These are phyloP conservation scores for Pomatorhinus ruficollis DNA, from an alignment of 2,113 vertebrate species.

Conservation along the genomic window DNA sequence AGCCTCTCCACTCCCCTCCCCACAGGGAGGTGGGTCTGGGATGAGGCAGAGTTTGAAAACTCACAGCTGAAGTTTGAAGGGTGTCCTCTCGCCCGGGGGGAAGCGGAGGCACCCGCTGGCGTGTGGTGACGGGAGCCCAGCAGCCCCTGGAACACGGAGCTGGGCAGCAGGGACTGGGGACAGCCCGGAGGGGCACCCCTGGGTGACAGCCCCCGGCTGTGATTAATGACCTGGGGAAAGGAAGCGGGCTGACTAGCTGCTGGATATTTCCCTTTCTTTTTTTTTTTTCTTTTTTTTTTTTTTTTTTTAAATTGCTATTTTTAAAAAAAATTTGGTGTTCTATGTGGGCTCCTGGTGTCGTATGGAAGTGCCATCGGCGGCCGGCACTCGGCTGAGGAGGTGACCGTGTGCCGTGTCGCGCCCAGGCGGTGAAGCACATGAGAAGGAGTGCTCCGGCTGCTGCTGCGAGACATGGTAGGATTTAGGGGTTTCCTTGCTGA, in stretches of 20 bases:
- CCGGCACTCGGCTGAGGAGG: background rate
- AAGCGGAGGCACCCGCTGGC: rapidly evolving
- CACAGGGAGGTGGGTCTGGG: conserved; percentile 57
- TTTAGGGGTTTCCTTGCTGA: background rate
- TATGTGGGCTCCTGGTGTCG: background rate
- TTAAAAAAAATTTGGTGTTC: background rate
- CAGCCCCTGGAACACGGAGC: rapidly evolving
- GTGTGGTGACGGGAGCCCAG: background rate
- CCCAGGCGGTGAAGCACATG: background rate
- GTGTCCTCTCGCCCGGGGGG: background rate
- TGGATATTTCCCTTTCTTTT: background rate
- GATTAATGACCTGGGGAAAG: background rate
- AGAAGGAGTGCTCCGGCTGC: rapidly evolving
- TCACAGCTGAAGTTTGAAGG: background rate
- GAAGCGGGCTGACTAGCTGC: background rate
- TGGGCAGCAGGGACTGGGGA: background rate
- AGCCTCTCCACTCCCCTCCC: conserved; percentile 43
- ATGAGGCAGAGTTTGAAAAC: conserved; percentile 42
- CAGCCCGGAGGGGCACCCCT: background rate
- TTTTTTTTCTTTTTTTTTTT: no score
- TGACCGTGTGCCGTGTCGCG: background rate
- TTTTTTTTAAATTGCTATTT: no score
- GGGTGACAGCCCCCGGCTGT: background rate
- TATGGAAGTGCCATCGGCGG: background rate
- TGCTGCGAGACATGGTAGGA: conserved; percentile 51